Evolutionary conservation across 2,888 invertebrate species (phyloP).

Genomic region (Timandra comae): DNA sequence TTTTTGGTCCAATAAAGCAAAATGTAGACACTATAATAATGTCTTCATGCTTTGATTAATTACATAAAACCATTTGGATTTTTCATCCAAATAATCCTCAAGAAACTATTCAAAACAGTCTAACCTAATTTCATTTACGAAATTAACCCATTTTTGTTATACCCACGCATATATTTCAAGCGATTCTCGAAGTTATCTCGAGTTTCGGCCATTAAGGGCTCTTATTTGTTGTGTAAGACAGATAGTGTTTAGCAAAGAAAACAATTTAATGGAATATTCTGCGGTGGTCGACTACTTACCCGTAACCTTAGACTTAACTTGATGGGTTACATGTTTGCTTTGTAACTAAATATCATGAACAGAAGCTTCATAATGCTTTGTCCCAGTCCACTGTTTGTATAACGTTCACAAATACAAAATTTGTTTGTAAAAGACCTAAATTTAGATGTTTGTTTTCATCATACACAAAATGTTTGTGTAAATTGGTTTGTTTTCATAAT

Average conservation of each 20-base stretch:
- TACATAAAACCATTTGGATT: too few species aligned
- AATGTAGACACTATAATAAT: too few species aligned
- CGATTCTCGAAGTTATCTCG: background rate
- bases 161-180: too few species aligned
- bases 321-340: constrained; percentile 63
- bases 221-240: constrained; percentile 34
- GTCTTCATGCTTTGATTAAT: too few species aligned
- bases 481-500: constrained; percentile 1
- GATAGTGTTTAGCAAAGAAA: constrained; percentile 56
- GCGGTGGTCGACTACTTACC: constrained; percentile 70
- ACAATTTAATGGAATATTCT: constrained; percentile 66
- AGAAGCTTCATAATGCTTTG: constrained; percentile 55
- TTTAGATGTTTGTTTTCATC: constrained; percentile 5
- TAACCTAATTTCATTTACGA: too few species aligned
- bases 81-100: too few species aligned
- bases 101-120: too few species aligned
- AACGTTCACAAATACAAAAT: constrained; percentile 36
- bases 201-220: constrained; percentile 21
- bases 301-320: constrained; percentile 57
- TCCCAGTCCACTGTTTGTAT: constrained; percentile 48
- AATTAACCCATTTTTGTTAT: too few species aligned
- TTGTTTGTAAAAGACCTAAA: constrained; percentile 7
- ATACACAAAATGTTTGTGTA: constrained; percentile 4
- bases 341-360: constrained; percentile 58
- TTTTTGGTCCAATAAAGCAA: too few species aligned